Percentiles rank a stretch among this genome's conserved stretches.
phyloP scores from a whole-genome alignment of 1,140 invertebrate species.

The Phymorhynchus buccinoides region DNA sequence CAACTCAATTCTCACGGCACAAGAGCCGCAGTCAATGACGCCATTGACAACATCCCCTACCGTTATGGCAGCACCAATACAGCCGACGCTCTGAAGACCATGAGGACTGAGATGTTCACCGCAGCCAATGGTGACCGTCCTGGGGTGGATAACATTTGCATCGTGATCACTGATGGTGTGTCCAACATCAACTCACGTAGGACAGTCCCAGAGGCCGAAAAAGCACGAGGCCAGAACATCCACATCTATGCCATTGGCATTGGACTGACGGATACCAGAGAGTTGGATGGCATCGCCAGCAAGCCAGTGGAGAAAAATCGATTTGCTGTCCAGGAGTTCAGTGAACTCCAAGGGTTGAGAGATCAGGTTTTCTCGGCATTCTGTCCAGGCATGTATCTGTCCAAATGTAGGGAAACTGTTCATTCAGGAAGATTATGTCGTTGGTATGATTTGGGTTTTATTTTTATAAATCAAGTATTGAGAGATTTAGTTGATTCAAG shows the following conservation, averaged over 20 bases:
- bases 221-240: conserved; percentile 48
- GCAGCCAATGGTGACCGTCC: conserved; percentile 60
- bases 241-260: conserved; percentile 65
- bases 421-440: not conserved
- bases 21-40: conserved; percentile 48
- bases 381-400: conserved; percentile 7
- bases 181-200: conserved; percentile 64
- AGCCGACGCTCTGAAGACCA: conserved; percentile 57
- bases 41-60: conserved; percentile 60
- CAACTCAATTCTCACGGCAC: conserved; percentile 54
- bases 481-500: not conserved
- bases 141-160: conserved; percentile 56
- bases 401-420: not conserved
- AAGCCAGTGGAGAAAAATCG: conserved; percentile 47
- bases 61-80: conserved; percentile 65
- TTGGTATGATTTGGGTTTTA: not conserved
- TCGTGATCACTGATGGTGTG: conserved; percentile 63
- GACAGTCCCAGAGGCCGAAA: conserved; percentile 61
- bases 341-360: conserved; percentile 54
- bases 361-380: conserved; percentile 55
- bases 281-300: conserved; percentile 56
- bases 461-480: not conserved
- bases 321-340: conserved; percentile 58
- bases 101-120: conserved; percentile 60
- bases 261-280: conserved; percentile 53